These are phyloP conservation scores for Ctenosaura bakeri DNA, from an alignment of 2,797 vertebrate species.

Conservation along the genomic window DNA sequence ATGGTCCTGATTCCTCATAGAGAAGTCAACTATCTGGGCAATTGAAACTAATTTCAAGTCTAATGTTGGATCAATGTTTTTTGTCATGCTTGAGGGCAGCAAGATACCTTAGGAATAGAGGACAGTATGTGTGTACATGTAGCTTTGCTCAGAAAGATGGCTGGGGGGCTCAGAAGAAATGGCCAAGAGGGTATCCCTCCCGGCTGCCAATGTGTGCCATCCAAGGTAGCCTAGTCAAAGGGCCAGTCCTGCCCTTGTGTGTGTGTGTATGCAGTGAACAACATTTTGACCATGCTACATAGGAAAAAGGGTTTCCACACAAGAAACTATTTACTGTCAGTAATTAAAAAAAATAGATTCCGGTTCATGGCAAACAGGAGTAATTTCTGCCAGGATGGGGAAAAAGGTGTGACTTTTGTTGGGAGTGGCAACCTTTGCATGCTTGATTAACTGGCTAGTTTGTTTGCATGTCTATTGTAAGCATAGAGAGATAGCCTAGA, in stretches of 20 bases:
- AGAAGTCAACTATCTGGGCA: neutral
- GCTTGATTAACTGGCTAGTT: too few species aligned
- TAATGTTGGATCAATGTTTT: neutral
- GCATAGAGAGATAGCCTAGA: too few species aligned
- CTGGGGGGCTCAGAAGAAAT: neutral
- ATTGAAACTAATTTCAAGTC: neutral
- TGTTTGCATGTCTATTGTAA: too few species aligned
- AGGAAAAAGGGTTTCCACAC: neutral
- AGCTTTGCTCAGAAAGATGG: neutral
- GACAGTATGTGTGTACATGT: neutral
- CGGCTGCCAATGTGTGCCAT: neutral
- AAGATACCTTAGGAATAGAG: neutral
- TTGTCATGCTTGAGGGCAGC: neutral
- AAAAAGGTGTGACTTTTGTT: too few species aligned
- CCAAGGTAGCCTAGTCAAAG: neutral
- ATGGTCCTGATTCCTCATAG: neutral
- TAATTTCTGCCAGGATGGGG: neutral
- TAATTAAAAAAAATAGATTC: too few species aligned
- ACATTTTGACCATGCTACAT: neutral
- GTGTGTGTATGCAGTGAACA: too few species aligned
- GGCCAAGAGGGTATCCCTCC: neutral
- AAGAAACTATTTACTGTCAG: neutral
- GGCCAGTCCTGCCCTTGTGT: neutral
- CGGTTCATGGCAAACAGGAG: too few species aligned
- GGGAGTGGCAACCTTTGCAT: too few species aligned